These are phyloP conservation scores for Macaria liturata DNA, from an alignment of 2,888 invertebrate genomes.

Conservation along the genomic window DNA sequence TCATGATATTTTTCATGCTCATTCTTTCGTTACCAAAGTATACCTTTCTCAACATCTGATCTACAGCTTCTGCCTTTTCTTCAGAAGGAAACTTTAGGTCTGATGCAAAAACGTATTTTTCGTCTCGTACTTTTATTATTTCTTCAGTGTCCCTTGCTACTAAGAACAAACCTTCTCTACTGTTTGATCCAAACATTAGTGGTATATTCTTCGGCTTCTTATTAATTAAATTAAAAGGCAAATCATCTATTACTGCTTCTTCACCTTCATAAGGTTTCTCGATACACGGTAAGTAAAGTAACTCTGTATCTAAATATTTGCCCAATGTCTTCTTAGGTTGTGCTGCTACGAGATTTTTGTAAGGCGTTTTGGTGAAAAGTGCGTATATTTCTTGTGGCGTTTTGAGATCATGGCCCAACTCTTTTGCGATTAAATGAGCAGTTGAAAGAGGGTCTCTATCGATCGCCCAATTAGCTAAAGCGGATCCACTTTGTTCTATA, in stretches of 20 bases:
- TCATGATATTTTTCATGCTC: constrained; percentile 60
- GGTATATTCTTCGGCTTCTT: constrained; percentile 54
- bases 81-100: constrained; percentile 62
- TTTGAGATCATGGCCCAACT: constrained; percentile 56
- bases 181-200: constrained; percentile 61
- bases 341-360: constrained; percentile 49
- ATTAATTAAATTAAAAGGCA: constrained; percentile 62
- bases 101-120: constrained; percentile 64
- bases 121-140: constrained; percentile 50
- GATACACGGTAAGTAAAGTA: constrained; percentile 67
- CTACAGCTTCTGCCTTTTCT: constrained; percentile 49
- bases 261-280: constrained; percentile 59
- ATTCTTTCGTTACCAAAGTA: constrained; percentile 73
- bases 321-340: constrained; percentile 56
- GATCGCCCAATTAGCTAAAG: constrained; percentile 65
- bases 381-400: constrained; percentile 65
- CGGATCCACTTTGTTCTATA: constrained; percentile 70
- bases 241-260: constrained; percentile 61
- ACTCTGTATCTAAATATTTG: constrained; percentile 64
- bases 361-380: constrained; percentile 55
- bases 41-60: constrained; percentile 57
- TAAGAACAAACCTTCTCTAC: constrained; percentile 62
- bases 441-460: constrained; percentile 63
- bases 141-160: constrained; percentile 41
- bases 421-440: constrained; percentile 63